phyloP scores from a whole-genome alignment of 2,888 invertebrate species.

The Ischnus inquisitorius region DNA sequence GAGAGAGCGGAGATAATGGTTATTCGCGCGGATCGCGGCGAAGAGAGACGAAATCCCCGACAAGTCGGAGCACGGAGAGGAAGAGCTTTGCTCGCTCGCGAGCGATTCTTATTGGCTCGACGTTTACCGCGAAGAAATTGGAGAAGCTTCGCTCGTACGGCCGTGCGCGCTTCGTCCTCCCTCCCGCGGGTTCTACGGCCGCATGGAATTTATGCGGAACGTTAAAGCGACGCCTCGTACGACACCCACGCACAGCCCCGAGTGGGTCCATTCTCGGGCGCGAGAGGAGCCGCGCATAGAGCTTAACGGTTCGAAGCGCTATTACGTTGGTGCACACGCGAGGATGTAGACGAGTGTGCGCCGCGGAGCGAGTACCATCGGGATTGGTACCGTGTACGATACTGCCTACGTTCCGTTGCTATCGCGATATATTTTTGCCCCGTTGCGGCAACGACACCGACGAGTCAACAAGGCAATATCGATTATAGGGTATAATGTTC shows the following conservation, averaged over 20 bases:
- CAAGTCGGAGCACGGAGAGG: background rate
- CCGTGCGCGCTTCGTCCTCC: conserved; percentile 49
- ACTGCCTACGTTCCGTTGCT: conserved; percentile 50
- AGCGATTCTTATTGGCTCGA: conserved; percentile 72
- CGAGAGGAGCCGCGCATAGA: conserved; percentile 69
- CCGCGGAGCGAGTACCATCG: background rate
- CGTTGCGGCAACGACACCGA: conserved; percentile 49
- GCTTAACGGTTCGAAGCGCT: conserved; percentile 73
- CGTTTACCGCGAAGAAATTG: conserved; percentile 78
- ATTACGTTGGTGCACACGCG: conserved; percentile 39
- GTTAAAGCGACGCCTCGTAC: conserved; percentile 80
- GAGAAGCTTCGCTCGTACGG: conserved; percentile 72
- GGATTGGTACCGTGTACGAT: conserved; percentile 30
- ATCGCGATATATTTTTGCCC: conserved; percentile 36
- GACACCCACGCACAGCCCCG: conserved; percentile 76
- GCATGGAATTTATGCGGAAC: conserved; percentile 78
- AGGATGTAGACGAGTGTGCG: background rate
- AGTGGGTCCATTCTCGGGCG: conserved; percentile 61
- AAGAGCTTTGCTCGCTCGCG: conserved; percentile 42
- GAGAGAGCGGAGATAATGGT: no score
- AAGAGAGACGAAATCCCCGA: background rate
- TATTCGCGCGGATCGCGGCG: no score
- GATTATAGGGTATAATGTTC: conserved; percentile 69
- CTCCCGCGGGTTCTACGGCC: conserved; percentile 39
- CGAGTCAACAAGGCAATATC: conserved; percentile 61